Percentiles rank a stretch among this genome's conserved stretches.
These are phyloP conservation scores for Glomeris marginata DNA, from an alignment of 2,888 invertebrate species.

Conservation along the genomic window DNA sequence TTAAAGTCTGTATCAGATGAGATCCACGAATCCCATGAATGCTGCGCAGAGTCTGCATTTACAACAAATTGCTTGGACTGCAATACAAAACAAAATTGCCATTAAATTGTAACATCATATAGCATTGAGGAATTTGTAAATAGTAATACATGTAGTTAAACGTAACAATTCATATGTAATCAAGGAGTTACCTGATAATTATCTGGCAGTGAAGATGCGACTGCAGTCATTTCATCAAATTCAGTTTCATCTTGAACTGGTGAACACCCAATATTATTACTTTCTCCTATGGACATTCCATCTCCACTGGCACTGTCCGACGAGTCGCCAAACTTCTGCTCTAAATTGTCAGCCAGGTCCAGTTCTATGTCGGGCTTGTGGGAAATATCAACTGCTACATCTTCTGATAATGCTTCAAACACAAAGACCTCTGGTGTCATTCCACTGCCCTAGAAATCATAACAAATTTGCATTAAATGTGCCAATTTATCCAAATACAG, in stretches of 20 bases:
- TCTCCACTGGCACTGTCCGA: conserved; percentile 12
- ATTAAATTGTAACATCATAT: too few species aligned
- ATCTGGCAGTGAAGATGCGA: not conserved
- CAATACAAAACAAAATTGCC: too few species aligned
- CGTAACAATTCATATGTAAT: too few species aligned
- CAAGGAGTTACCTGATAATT: too few species aligned
- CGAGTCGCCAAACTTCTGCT: conserved; percentile 9
- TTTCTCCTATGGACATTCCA: conserved; percentile 8
- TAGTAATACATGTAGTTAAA: too few species aligned
- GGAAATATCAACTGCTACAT: not conserved
- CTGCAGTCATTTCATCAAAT: not conserved
- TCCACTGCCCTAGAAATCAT: conserved; percentile 6
- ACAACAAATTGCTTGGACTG: too few species aligned
- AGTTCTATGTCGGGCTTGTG: not conserved
- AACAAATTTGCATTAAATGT: too few species aligned
- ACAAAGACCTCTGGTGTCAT: conserved; percentile 44
- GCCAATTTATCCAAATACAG: too few species aligned
- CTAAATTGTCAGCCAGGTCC: conserved; percentile 1
- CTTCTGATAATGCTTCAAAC: conserved; percentile 41
- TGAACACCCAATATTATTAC: not conserved
- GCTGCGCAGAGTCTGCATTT: too few species aligned
- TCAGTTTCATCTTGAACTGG: conserved; percentile 1
- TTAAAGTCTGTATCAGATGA: too few species aligned
- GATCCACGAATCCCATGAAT: too few species aligned
- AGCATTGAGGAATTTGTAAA: too few species aligned